These are phyloP conservation scores for Lytechinus variegatus DNA, from an alignment of 35 echinoderm and acorn worm genomes.

Conservation along the genomic window DNA sequence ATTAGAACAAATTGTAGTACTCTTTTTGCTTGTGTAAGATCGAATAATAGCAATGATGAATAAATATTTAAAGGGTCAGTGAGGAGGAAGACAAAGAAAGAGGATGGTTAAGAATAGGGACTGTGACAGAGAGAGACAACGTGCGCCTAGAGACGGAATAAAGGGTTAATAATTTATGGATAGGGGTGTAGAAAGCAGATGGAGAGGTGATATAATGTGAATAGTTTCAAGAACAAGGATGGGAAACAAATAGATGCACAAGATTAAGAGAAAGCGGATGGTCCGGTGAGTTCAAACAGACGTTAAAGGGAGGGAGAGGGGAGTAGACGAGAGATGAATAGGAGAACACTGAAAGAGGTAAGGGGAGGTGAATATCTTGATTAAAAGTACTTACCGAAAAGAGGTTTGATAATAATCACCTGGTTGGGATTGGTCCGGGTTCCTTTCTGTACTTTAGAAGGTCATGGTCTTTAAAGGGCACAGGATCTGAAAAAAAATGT, in stretches of 20 bases:
- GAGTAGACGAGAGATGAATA: background rate
- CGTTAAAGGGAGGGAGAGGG: background rate
- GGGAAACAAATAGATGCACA: background rate
- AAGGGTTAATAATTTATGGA: background rate
- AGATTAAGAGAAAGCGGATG: background rate
- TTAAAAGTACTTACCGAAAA: background rate
- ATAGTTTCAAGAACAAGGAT: background rate
- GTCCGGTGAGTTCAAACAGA: background rate
- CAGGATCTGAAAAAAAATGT: background rate
- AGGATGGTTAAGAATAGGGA: background rate
- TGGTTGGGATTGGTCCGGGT: background rate
- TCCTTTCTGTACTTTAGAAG: background rate
- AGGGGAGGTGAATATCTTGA: background rate
- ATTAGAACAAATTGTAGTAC: background rate
- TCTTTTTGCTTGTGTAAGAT: background rate
- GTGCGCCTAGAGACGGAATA: background rate
- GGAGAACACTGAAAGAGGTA: background rate
- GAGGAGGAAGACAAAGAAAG: background rate
- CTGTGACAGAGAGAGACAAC: background rate
- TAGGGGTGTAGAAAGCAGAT: background rate
- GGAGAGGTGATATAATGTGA: background rate
- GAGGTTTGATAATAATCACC: background rate
- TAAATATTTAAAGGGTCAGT: background rate
- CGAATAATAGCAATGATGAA: background rate
- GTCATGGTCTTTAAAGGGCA: background rate